Conservation (phyloP, 1,140 invertebrate genomes). For the Aphidius ervi region DNA sequence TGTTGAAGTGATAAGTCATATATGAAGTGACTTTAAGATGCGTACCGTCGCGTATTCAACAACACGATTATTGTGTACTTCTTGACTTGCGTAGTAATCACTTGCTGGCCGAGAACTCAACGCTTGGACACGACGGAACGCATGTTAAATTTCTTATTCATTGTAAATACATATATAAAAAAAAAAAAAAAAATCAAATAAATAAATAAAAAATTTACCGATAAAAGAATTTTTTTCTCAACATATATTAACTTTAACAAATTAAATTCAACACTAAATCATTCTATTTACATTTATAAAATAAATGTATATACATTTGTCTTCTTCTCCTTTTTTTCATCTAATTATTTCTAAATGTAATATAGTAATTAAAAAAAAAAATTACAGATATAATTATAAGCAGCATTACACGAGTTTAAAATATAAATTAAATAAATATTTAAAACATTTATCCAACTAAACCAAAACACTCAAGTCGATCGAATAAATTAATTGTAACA, state of each 20-base stretch:
- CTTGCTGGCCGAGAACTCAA: slow-evolving; percentile 20
- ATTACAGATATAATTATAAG: too few species aligned
- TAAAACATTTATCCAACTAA: too few species aligned
- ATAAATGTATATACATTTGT: too few species aligned
- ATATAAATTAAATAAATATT: too few species aligned
- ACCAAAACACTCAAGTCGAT: too few species aligned
- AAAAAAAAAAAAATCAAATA: not conserved
- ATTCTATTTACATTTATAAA: too few species aligned
- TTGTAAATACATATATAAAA: slow-evolving; percentile 8
- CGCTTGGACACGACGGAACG: slow-evolving; percentile 25
- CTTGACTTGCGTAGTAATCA: slow-evolving; percentile 24
- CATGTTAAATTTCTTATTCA: slow-evolving; percentile 29
- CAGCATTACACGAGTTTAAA: too few species aligned
- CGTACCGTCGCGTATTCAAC: slow-evolving; percentile 27
- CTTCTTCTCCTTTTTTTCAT: too few species aligned
- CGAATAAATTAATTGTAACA: not conserved
- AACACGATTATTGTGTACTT: slow-evolving; percentile 12
- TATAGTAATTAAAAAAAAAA: too few species aligned
- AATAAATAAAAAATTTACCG: not conserved
- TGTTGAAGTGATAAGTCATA: slow-evolving; percentile 12
- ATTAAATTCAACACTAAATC: too few species aligned
- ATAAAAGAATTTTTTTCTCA: slow-evolving; percentile 6
- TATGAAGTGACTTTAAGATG: slow-evolving; percentile 26
- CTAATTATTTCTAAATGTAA: too few species aligned
- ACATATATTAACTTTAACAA: too few species aligned